A percentile compares a stretch with the other conserved stretches of the same genome.
These are phyloP conservation scores for Grus americana DNA, from an alignment of 2,113 vertebrate species.

Conservation along the genomic window DNA sequence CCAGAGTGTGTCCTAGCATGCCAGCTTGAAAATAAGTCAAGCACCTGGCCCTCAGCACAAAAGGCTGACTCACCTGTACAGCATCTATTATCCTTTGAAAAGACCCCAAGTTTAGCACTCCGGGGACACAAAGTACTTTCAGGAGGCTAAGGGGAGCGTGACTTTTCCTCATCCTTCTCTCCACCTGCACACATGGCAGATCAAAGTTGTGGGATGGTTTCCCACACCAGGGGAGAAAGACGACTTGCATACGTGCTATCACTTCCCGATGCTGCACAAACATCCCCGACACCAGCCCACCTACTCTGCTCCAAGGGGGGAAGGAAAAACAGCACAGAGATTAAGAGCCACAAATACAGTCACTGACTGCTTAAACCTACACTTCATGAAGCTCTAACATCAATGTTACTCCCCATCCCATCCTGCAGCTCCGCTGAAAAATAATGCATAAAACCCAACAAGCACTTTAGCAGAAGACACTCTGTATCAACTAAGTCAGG, in stretches of 20 bases:
- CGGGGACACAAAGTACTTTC: constrained; percentile 49
- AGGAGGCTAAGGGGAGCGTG: neutral
- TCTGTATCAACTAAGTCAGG: neutral
- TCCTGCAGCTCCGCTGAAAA: neutral
- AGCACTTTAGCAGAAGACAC: neutral
- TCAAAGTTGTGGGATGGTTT: constrained; percentile 14
- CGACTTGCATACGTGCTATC: neutral
- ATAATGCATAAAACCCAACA: neutral
- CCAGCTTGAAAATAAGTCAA: constrained; percentile 58
- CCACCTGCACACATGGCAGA: constrained; percentile 34
- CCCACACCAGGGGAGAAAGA: neutral
- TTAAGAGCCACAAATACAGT: neutral
- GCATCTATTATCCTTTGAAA: constrained; percentile 53
- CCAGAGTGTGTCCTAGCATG: constrained; percentile 35
- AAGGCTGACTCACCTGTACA: constrained; percentile 71
- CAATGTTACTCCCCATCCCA: neutral
- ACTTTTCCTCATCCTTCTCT: constrained; percentile 46
- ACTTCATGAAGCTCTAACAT: neutral
- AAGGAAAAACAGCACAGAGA: neutral
- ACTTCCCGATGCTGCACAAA: neutral
- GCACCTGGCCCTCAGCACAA: constrained; percentile 68
- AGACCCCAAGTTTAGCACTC: constrained; percentile 18
- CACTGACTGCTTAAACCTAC: neutral
- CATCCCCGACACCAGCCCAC: neutral
- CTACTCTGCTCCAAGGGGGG: neutral